A percentile compares a stretch with the other conserved stretches of the same genome.
Conservation (phyloP, 2,797 vertebrate species). For the Lerista edwardsae region DNA sequence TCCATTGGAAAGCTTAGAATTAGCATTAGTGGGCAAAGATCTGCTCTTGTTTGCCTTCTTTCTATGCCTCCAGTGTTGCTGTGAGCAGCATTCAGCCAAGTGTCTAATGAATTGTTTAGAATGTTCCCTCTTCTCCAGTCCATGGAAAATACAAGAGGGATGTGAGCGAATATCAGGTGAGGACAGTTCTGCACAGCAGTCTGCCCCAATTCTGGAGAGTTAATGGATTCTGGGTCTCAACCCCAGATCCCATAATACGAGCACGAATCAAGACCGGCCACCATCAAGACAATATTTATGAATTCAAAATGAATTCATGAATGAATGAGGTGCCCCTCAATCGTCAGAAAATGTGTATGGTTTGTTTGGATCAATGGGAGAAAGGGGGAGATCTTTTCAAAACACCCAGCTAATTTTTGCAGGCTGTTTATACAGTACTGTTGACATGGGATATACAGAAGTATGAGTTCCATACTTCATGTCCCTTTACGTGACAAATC, state of each 20-base stretch:
- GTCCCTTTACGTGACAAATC: neutral
- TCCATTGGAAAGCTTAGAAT: slow-evolving; percentile 59
- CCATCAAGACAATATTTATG: slow-evolving; percentile 11
- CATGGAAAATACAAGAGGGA: slow-evolving; percentile 46
- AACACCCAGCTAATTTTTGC: neutral
- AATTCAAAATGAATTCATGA: slow-evolving; percentile 20
- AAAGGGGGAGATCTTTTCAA: slow-evolving; percentile 23
- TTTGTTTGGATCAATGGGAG: slow-evolving; percentile 12
- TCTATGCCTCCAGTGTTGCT: neutral
- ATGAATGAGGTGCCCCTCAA: slow-evolving; percentile 37
- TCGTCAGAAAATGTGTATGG: neutral
- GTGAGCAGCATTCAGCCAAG: slow-evolving; percentile 41
- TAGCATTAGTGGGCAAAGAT: slow-evolving; percentile 46
- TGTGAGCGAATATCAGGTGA: slow-evolving; percentile 61
- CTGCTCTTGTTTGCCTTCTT: neutral
- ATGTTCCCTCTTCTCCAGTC: slow-evolving; percentile 50
- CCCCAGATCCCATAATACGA: slow-evolving; percentile 75
- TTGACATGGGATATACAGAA: accelerated
- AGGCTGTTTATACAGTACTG: neutral
- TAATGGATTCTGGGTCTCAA: slow-evolving; percentile 71
- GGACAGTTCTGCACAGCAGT: slow-evolving; percentile 81
- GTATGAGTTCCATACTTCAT: neutral
- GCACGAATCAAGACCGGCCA: slow-evolving; percentile 53
- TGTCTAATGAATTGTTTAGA: slow-evolving; percentile 38
- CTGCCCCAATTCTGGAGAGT: slow-evolving; percentile 68